Evolutionary conservation across 35 echinoderm and acorn worm species (phyloP), one percentile per base, ranked within the genome.

Genomic region (Holothuria glaberrima): DNA sequence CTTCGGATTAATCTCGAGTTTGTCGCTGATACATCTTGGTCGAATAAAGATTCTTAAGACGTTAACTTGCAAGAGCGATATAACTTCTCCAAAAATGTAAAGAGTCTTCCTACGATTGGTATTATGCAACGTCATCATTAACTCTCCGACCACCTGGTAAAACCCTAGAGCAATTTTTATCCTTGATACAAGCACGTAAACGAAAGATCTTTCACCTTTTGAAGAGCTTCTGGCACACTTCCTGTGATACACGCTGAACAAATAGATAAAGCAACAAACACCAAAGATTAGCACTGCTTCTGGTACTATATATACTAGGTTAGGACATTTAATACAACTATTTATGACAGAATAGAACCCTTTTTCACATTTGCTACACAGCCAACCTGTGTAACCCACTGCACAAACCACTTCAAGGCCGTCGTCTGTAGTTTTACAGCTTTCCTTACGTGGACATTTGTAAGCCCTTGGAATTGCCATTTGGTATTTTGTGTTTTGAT

Each of bases 61-160:
- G n/a, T 66, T 78, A n/a, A 60, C 21, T 44, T 82, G 54, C 25
- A 61, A 65, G n/a, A 35, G 9, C 31, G 48, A 52, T 54, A 66
- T 29, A 24, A 66, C 63, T 27, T 36, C 48, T 80, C 36, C 52
- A 25, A 46, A 48, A 17, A 78, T 50, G 20, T 48, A 41, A 24
- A 90, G 45, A 6, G 48, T 21, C 44, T 64, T 33, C 34, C 52
- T 72, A 57, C 88, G 80, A 24, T 64, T 18, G n/a, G 61, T 68
- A 33, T 80, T 48, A 45, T 90, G 56, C 14, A 90, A 63, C 0
- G 88, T 60, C 41, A 20, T 29, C 26, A 63, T 35, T 22, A 90
- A 31, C n/a, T 57, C 88, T 13, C 88, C 88, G 38, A 75, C 24
- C 7, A 90, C 60, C 34, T 90, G 88, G 35, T 90, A 90, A 81